Evolutionary conservation across 2,113 vertebrate species (phyloP), one percentile per base, ranked within the genome.

Genomic region (Microcebus griseorufus): DNA sequence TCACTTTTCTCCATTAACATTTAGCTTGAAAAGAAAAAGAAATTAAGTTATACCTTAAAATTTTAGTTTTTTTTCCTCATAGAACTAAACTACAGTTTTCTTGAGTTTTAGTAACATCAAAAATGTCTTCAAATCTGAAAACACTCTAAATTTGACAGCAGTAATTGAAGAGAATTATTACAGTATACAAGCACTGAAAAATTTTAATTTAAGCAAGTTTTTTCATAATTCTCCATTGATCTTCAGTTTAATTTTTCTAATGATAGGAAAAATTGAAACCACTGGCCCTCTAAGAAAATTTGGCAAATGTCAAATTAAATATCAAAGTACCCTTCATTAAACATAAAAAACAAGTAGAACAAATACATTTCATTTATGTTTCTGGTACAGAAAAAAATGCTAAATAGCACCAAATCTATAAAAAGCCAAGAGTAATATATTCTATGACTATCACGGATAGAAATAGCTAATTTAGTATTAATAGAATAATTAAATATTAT

Each of bases 41-140:
- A 69, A 29, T 81, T 65, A 65, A 92, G 37, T 83, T 91, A 51
- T 3, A 60, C 5, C 23, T 89, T 95, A 84, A 88, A 53, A 34
- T 72, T 88, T 94, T 25, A 86, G 3, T 32, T 89, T 14, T 86
- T 91, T 90, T 88, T 42, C 42, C 29, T 60, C 76, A 39, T 9
- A 92, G 3, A 81, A 90, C 34, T 85, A 37, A 82, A 90, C 12
- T 65, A 93, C 0, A 93, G 42, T 7, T 67, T 88, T 32, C 64
- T 73, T 86, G 29, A 85, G 23, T 93, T 97, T 97, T 91, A 92
- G 34, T 5, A 92, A 79, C 17, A 94, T 85, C 20, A 69, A 95
- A 92, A 96, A 86, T 51, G 13, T 9, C 53, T 90, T 62, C 34
- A 90, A 89, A 75, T 79, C 84, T 80, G 53, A 34, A 84, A 97